A percentile compares a stretch with the other conserved stretches of the same genome.
phyloP scores from a whole-genome alignment of 2,113 vertebrate species.

The Lasiurus borealis region DNA sequence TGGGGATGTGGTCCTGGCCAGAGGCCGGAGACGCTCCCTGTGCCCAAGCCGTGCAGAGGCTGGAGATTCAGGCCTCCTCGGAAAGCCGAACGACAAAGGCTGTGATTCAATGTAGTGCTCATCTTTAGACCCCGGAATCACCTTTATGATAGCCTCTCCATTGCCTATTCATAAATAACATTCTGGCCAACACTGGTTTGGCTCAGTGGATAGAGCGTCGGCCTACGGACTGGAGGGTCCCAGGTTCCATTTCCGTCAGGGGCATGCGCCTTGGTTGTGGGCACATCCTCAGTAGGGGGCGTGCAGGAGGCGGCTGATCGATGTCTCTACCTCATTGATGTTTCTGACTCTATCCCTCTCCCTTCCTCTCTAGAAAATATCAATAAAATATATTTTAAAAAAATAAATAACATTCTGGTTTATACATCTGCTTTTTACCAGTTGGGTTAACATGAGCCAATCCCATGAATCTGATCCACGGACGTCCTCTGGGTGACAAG shows the following conservation, averaged over 20 bases:
- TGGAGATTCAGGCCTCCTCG: background rate
- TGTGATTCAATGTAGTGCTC: background rate
- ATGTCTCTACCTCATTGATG: no score
- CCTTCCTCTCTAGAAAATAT: no score
- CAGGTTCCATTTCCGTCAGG: no score
- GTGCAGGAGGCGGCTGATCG: no score
- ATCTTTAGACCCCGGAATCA: background rate
- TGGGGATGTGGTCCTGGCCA: background rate
- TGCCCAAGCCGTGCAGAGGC: background rate
- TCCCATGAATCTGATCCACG: background rate
- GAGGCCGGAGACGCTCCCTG: background rate
- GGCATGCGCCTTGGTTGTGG: no score
- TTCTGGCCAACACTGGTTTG: no score
- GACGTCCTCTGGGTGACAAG: background rate
- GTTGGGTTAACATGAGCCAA: background rate
- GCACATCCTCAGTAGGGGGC: no score
- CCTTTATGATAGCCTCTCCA: background rate
- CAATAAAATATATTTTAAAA: no score
- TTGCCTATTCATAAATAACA: no score
- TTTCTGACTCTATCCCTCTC: no score
- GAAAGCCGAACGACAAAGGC: background rate
- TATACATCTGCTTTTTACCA: background rate
- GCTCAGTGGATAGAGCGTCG: no score
- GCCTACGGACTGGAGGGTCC: no score
- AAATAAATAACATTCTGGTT: background rate